A percentile compares a stretch with the other conserved stretches of the same genome.
Evolutionary conservation across 1,140 invertebrate species (phyloP).

Genomic region (Bombus sylvicola): DNA sequence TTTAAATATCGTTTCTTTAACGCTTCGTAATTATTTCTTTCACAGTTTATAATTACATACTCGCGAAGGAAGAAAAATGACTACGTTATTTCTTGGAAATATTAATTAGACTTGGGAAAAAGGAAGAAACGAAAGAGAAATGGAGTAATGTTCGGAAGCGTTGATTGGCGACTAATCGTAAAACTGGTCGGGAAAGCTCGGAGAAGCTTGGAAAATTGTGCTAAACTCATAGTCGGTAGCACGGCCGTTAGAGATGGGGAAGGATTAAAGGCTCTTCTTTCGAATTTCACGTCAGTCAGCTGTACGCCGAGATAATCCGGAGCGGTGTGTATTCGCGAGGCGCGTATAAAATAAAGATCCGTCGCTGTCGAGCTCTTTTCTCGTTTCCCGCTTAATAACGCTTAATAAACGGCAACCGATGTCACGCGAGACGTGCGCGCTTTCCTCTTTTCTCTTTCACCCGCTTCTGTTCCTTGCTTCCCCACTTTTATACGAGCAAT

Average conservation of each 20-base stretch:
- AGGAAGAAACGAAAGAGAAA: slow-evolving; percentile 19
- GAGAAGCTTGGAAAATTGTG: slow-evolving; percentile 37
- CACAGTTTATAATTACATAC: too few species aligned
- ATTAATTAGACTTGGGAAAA: neutral
- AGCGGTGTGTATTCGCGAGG: slow-evolving; percentile 71
- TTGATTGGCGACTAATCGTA: slow-evolving; percentile 63
- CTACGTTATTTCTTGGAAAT: neutral
- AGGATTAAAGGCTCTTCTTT: slow-evolving; percentile 80
- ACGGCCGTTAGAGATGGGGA: slow-evolving; percentile 47
- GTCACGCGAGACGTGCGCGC: slow-evolving; percentile 51
- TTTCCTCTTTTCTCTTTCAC: neutral
- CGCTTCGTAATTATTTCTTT: neutral
- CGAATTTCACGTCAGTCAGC: slow-evolving; percentile 79
- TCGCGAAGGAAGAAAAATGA: accelerated
- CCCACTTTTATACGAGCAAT: slow-evolving; percentile 65
- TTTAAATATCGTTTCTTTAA: neutral
- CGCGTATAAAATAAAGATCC: slow-evolving; percentile 79
- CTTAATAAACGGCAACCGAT: slow-evolving; percentile 73
- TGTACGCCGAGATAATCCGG: slow-evolving; percentile 74
- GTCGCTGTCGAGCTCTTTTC: slow-evolving; percentile 60
- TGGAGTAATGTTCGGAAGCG: slow-evolving; percentile 31
- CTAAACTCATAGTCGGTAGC: slow-evolving; percentile 52
- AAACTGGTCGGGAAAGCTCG: slow-evolving; percentile 35
- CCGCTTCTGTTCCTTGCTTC: neutral
- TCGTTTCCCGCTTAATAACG: slow-evolving; percentile 74